These are phyloP conservation scores for Thymelicus acteon DNA, from an alignment of 2,888 invertebrate species.

Conservation along the genomic window DNA sequence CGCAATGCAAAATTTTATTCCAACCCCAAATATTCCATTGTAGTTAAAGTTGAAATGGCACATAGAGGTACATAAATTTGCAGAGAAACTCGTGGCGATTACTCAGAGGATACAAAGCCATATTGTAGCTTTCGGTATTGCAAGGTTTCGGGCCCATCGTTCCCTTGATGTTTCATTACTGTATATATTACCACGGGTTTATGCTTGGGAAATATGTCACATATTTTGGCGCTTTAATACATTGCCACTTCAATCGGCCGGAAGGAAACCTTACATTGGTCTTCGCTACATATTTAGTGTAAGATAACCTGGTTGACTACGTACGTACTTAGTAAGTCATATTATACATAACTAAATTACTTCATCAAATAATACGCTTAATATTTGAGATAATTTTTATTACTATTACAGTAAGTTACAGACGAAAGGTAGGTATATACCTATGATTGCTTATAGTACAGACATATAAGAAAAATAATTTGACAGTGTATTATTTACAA, in stretches of 20 bases:
- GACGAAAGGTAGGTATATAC: too few relatives aligned
- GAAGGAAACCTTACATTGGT: slow-evolving; percentile 24
- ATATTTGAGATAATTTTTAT: too few relatives aligned
- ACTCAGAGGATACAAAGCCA: slow-evolving; percentile 64
- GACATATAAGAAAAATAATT: too few relatives aligned
- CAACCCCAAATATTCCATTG: slow-evolving; percentile 73
- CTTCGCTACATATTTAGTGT: background rate
- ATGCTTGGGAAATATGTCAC: slow-evolving; percentile 21
- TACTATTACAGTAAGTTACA: too few relatives aligned
- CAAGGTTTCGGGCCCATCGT: slow-evolving; percentile 33
- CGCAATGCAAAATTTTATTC: slow-evolving; percentile 64
- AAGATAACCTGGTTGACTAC: slow-evolving; percentile 3
- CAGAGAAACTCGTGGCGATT: slow-evolving; percentile 57
- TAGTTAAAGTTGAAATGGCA: slow-evolving; percentile 58
- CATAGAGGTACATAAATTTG: slow-evolving; percentile 61
- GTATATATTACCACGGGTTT: slow-evolving; percentile 26
- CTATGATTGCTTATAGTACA: too few relatives aligned
- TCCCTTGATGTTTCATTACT: slow-evolving; percentile 33
- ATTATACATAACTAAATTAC: background rate
- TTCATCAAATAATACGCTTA: too few relatives aligned
- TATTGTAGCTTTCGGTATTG: slow-evolving; percentile 46
- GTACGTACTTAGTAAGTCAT: background rate
- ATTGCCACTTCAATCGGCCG: slow-evolving; percentile 15
- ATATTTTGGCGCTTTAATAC: slow-evolving; percentile 24
- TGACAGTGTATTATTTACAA: too few relatives aligned